Evolutionary conservation across 1,140 invertebrate species (phyloP).

Genomic region (Cydia strobilella): DNA sequence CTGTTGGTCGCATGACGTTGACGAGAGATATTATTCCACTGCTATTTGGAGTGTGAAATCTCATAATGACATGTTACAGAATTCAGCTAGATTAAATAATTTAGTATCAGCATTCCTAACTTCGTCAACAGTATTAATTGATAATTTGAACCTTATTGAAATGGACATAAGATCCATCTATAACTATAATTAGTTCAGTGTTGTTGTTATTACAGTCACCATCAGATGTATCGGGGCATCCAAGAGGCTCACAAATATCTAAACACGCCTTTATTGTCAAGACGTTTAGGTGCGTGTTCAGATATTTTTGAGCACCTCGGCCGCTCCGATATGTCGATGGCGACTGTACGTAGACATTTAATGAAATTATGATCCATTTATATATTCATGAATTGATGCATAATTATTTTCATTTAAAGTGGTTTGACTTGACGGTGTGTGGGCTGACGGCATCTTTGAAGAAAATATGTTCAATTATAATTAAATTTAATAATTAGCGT

Average conservation of each 20-base stretch:
- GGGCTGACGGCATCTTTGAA: not conserved
- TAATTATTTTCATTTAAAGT: not conserved
- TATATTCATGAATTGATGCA: not conserved
- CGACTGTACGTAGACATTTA: no score
- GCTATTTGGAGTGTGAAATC: constrained; percentile 29
- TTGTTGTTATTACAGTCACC: no score
- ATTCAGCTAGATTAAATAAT: constrained; percentile 21
- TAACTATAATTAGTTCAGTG: no score
- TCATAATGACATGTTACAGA: constrained; percentile 28
- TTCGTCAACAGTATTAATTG: not conserved
- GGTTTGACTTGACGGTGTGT: not conserved
- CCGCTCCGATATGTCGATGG: no score
- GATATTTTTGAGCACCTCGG: no score
- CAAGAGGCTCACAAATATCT: no score
- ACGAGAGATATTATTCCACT: constrained; percentile 20
- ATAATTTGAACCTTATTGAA: no score
- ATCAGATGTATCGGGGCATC: no score
- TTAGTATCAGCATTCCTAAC: not conserved
- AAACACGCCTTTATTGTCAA: no score
- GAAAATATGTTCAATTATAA: not conserved
- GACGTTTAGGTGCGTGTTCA: no score
- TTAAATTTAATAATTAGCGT: not conserved
- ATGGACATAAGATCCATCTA: no score
- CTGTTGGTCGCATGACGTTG: constrained; percentile 2
- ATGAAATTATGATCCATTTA: no score